Evolutionary conservation across 2,797 vertebrate genomes (phyloP).

Genomic region (Serranus cabrilla): DNA sequence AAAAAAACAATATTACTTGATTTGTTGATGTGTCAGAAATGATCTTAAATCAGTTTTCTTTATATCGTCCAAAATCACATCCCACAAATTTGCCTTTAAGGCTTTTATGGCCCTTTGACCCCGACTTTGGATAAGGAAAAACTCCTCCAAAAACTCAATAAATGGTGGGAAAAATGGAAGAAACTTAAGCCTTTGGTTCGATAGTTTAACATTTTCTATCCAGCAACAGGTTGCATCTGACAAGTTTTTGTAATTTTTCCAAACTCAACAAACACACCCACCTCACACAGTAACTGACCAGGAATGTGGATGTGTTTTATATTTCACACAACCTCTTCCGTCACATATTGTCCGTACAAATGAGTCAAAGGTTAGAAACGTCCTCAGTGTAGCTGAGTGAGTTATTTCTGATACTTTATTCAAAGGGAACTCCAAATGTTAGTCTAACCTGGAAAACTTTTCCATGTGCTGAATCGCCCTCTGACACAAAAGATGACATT

Average conservation of each 20-base stretch:
- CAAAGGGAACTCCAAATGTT: constrained; percentile 1
- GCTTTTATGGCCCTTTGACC: too few relatives aligned
- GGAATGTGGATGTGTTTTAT: not conserved
- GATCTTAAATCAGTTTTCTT: too few relatives aligned
- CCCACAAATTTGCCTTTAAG: too few relatives aligned
- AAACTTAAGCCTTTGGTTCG: too few relatives aligned
- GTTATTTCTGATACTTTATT: not conserved
- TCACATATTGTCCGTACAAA: not conserved
- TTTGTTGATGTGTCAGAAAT: too few relatives aligned
- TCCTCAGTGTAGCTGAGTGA: not conserved
- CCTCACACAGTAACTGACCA: not conserved
- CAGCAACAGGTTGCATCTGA: not conserved
- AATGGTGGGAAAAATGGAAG: too few relatives aligned
- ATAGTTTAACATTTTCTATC: too few relatives aligned
- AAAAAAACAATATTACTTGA: too few relatives aligned
- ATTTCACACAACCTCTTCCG: not conserved
- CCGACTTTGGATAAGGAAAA: too few relatives aligned
- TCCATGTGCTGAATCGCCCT: not conserved
- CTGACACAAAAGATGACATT: constrained; percentile 1
- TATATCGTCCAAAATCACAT: too few relatives aligned
- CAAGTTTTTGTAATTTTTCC: not conserved
- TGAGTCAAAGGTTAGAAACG: not conserved
- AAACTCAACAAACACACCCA: too few relatives aligned
- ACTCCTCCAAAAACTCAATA: too few relatives aligned
- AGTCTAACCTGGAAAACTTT: not conserved